Percentiles rank a stretch among this genome's conserved stretches.
Conservation (phyloP, 2,797 vertebrate species). For the Pseudocheirus occidentalis region DNA sequence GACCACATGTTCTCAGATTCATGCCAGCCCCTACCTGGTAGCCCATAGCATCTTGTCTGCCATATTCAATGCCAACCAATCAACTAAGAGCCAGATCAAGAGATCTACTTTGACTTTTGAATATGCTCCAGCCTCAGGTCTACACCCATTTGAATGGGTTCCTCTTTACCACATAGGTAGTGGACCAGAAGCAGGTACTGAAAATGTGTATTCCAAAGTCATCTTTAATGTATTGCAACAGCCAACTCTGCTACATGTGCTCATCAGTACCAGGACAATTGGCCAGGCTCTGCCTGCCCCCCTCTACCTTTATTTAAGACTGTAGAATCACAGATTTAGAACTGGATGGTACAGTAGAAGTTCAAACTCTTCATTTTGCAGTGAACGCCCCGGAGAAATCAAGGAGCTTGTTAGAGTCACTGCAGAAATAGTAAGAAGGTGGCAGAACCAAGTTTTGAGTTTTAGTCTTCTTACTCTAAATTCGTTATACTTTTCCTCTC, state of each 20-base stretch:
- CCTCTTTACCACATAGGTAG: neutral
- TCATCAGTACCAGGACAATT: neutral
- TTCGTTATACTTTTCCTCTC: neutral
- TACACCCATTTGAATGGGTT: neutral
- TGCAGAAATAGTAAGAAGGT: neutral
- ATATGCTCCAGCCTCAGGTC: neutral
- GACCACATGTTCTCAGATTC: neutral
- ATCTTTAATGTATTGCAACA: neutral
- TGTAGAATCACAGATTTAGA: neutral
- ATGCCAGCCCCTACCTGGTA: neutral
- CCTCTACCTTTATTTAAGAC: neutral
- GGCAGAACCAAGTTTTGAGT: neutral
- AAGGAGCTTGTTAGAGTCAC: neutral
- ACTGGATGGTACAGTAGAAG: neutral
- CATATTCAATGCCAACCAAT: neutral
- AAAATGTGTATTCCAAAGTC: neutral
- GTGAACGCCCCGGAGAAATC: neutral
- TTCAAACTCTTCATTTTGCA: neutral
- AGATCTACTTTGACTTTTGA: neutral
- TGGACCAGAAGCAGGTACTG: neutral
- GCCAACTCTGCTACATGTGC: neutral
- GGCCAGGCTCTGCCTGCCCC: neutral
- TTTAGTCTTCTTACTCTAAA: neutral
- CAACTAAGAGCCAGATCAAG: neutral
- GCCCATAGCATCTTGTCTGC: neutral